Conservation (phyloP, 1,140 invertebrate genomes). For the Drosophila santomea region DNA sequence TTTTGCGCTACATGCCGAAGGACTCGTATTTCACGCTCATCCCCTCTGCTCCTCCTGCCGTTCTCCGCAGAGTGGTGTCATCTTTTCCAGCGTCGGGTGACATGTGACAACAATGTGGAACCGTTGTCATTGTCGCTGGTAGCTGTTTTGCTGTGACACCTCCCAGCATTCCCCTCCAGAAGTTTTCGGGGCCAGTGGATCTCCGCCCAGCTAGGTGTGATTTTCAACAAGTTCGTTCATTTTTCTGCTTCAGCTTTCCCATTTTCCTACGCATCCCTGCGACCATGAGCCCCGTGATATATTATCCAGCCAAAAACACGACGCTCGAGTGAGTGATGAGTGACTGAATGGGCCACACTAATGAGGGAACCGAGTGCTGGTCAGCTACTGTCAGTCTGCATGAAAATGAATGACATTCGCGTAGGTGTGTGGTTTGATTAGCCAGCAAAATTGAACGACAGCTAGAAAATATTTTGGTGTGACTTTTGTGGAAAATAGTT, state of each 20-base stretch:
- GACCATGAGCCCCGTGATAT: constrained; percentile 51
- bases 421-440: constrained; percentile 19
- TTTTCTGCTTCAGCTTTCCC: constrained; percentile 49
- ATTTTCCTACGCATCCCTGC: constrained; percentile 41
- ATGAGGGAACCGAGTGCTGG: constrained; percentile 49
- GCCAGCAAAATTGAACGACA: neutral
- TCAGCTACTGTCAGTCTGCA: constrained; percentile 43
- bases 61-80: constrained; percentile 14
- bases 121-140: constrained; percentile 69
- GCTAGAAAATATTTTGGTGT: neutral
- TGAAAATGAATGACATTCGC: constrained; percentile 7
- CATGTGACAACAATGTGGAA: constrained; percentile 81
- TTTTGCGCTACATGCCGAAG: constrained; percentile 70
- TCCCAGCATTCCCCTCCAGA: constrained; percentile 37
- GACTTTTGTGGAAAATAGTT: neutral
- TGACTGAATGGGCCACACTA: constrained; percentile 58
- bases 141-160: constrained; percentile 56
- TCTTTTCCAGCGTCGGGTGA: constrained; percentile 58
- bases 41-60: neutral
- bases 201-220: constrained; percentile 56
- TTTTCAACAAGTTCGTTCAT: constrained; percentile 72
- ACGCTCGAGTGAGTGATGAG: constrained; percentile 57
- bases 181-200: constrained; percentile 11
- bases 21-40: constrained; percentile 72
- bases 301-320: constrained; percentile 56